Evolutionary conservation across 2,797 vertebrate genomes (phyloP).

Genomic region (Hemibagrus guttatus): DNA sequence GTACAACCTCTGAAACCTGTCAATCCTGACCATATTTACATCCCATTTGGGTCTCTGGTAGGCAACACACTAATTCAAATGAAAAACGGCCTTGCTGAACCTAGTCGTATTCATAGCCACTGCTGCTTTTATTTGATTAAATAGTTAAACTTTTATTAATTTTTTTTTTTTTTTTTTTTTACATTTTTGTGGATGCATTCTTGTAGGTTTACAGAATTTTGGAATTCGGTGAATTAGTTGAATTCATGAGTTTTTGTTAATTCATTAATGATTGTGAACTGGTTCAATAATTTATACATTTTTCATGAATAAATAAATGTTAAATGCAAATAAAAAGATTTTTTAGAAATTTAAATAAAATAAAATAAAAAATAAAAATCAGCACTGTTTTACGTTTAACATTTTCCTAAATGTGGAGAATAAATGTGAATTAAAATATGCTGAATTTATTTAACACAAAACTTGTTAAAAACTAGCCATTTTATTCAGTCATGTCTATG

Average conservation of each 20-base stretch:
- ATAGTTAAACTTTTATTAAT: neutral
- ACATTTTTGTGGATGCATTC: neutral
- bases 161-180: neutral
- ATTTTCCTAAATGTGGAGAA: neutral
- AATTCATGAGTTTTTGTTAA: no score
- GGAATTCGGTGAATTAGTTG: no score
- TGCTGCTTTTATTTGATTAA: neutral
- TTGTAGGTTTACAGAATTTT: neutral
- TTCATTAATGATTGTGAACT: neutral
- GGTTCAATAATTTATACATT: neutral
- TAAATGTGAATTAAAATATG: neutral
- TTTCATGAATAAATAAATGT: neutral
- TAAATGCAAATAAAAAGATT: neutral
- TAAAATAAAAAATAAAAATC: no score
- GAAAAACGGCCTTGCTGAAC: neutral
- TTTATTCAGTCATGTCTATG: neutral
- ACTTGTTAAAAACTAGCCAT: neutral
- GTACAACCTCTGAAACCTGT: slow-evolving; percentile 8
- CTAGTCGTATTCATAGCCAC: neutral
- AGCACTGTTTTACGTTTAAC: neutral
- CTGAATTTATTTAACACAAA: neutral
- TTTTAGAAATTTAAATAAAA: neutral
- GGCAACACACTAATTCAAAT: neutral
- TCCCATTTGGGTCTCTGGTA: neutral
- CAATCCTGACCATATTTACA: neutral